Evolutionary conservation across 64 coral and sea anemone genomes (phyloP).

Genomic region (Pachyseris speciosa): DNA sequence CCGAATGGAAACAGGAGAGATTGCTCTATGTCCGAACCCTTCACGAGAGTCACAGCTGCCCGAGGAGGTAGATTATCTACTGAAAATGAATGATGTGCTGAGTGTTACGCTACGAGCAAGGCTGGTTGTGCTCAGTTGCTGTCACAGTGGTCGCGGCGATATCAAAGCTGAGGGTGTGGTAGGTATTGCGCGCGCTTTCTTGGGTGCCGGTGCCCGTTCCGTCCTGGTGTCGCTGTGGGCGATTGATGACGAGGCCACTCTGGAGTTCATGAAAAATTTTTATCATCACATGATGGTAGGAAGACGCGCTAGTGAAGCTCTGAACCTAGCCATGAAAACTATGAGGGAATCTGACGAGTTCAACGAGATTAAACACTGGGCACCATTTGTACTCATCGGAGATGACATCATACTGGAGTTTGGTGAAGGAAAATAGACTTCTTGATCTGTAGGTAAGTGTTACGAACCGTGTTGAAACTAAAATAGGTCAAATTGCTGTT

Average conservation of each 20-base stretch:
- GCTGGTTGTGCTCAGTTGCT: not conserved
- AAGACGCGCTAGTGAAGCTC: not conserved
- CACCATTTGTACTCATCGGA: not conserved
- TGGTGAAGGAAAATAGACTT: not conserved
- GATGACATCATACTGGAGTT: not conserved
- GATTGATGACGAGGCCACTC: not conserved
- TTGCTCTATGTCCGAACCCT: not conserved
- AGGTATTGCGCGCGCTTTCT: not conserved
- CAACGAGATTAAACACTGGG: not conserved
- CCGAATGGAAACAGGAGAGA: not conserved
- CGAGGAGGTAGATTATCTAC: not conserved
- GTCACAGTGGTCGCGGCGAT: not conserved
- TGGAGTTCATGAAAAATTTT: constrained; percentile 10
- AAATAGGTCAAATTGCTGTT: no score
- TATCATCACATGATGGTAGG: not conserved
- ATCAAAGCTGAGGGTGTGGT: not conserved
- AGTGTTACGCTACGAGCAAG: not conserved
- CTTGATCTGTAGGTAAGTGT: not conserved
- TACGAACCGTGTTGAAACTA: no score
- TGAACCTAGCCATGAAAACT: not conserved
- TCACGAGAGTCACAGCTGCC: not conserved
- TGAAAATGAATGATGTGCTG: not conserved
- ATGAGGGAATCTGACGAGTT: not conserved
- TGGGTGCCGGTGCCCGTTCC: not conserved
- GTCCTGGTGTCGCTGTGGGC: not conserved